Conservation (phyloP, 2,888 invertebrate species). For the Minunthozetes semirufus region DNA sequence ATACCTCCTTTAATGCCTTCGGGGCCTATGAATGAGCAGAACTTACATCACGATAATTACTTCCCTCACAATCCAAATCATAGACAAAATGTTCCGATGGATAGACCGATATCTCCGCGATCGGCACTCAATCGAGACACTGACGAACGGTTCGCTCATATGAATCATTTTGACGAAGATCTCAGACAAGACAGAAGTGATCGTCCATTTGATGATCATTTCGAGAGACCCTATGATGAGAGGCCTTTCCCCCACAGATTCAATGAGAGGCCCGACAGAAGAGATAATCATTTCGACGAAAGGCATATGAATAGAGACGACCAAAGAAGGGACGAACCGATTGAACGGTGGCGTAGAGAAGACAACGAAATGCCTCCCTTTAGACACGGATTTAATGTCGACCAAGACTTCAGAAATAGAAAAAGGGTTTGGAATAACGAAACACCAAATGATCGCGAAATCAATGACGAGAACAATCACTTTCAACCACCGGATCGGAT, state of each 20-base stretch:
- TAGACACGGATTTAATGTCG: not conserved
- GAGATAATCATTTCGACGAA: not conserved
- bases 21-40: not conserved
- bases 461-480: not conserved
- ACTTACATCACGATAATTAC: conserved; percentile 1
- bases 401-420: not conserved
- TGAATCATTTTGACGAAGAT: conserved; percentile 20
- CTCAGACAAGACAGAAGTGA: not conserved
- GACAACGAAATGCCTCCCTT: not conserved
- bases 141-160: conserved; percentile 14
- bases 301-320: conserved; percentile 5
- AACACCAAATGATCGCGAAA: not conserved
- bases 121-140: not conserved
- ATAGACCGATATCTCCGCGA: not conserved
- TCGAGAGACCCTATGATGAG: not conserved
- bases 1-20: not conserved
- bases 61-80: not conserved
- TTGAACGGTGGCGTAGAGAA: not conserved
- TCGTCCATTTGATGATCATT: not conserved
- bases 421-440: not conserved
- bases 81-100: not conserved
- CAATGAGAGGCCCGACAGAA: not conserved
- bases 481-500: conserved; percentile 1
- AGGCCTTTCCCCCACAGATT: not conserved
- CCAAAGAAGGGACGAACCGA: conserved; percentile 8